Conservation (phyloP, 2,888 invertebrate genomes). For the Drosophila setosimentum region DNA sequence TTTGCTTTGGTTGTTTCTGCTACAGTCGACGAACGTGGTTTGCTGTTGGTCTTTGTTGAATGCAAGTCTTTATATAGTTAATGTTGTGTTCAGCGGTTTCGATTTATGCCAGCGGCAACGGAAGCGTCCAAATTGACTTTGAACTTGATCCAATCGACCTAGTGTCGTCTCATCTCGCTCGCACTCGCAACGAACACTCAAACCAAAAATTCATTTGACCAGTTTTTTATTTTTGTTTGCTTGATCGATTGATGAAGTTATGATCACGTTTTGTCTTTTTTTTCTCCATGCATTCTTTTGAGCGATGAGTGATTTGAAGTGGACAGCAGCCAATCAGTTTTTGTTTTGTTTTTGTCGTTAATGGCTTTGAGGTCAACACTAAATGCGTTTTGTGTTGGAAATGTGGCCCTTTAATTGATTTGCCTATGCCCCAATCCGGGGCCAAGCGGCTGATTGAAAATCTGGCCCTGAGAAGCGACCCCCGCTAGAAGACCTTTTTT, state of each 20-base stretch:
- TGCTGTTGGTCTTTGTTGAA: constrained; percentile 38
- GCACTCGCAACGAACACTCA: background rate
- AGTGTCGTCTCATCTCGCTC: background rate
- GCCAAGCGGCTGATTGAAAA: constrained; percentile 22
- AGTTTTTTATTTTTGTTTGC: constrained; percentile 32
- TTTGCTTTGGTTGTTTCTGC: constrained; percentile 49
- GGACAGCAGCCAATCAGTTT: constrained; percentile 40
- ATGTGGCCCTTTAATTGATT: constrained; percentile 76
- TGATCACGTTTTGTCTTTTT: constrained; percentile 67
- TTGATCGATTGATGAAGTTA: constrained; percentile 57
- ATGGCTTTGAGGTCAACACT: constrained; percentile 48
- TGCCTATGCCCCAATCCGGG: constrained; percentile 37
- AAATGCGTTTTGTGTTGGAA: constrained; percentile 47
- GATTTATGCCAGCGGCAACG: constrained; percentile 58
- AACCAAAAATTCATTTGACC: constrained; percentile 40
- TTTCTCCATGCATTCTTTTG: constrained; percentile 47
- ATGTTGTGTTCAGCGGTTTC: constrained; percentile 13
- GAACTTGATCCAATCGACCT: constrained; percentile 64
- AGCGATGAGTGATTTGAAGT: constrained; percentile 39
- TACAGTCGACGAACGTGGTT: constrained; percentile 45
- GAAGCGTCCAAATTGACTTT: constrained; percentile 67
- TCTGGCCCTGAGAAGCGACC: constrained; percentile 51
- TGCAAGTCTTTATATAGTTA: constrained; percentile 57
- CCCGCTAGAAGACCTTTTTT: constrained; percentile 52
- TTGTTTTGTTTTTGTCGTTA: too few relatives aligned